Evolutionary conservation across 2,797 vertebrate genomes (phyloP), one percentile per base, ranked within the genome.

Genomic region (Botia almorhae): DNA sequence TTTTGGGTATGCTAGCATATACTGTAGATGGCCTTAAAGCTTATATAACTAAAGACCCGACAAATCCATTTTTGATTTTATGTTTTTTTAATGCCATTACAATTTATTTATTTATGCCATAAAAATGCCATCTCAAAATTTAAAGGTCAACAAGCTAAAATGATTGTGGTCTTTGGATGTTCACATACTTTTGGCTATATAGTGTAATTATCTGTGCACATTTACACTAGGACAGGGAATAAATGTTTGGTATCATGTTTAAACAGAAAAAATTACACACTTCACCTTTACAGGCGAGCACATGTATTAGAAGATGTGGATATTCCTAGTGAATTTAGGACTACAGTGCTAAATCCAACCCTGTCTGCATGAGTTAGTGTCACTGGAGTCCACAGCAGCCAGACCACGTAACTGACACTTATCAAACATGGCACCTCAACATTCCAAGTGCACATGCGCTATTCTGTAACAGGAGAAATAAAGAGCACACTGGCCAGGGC

Each of bases 391-490:
- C 56, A 81, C 19, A 1, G 82, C 78, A 55, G 75, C 74, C 60
- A 77, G 39, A 65, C 6, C 73, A 4, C 55, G 29, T 69, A 84
- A 75, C 13, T 82, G 85, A 87, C 82, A 76, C 67, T 89, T 86
- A 88, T 85, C 43, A 81, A 81, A 90, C 71, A 76, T 87, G 88
- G 74, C 85, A 83, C 39, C 60, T 69, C 69, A 82, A 84, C 33
- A 83, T 81, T 80, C 86, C 83, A 58, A 73, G 82, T 83, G 81
- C 73, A 80, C 68, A 71, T 16, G 56, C 39, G 17, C 71, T 74
- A 61, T 29, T 72, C 69, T 81, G 68, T 55, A 71, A 56, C 26
- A 61, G 68, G 53, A 65, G 60, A 36, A 76, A 55, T 76, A 65
- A 69, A 56, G 58, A 55, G 58, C 2, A 1, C 58, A 69, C 55